Evolutionary conservation across 2,113 vertebrate genomes (phyloP).

Genomic region (Leptobrachium leishanense): DNA sequence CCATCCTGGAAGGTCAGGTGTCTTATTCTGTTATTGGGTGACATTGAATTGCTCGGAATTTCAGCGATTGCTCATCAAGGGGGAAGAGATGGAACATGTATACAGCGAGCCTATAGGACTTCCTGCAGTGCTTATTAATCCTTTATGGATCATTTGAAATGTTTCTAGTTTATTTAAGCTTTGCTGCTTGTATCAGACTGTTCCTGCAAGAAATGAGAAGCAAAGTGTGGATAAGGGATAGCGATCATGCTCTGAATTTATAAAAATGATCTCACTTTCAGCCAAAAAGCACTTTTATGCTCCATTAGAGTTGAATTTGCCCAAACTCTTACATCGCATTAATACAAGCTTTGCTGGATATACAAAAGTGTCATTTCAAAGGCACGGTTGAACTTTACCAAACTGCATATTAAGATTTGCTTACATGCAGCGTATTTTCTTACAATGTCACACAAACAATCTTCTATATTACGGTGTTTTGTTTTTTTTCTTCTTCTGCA

Average conservation of each 20-base stretch:
- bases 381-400: conserved; percentile 75
- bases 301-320: conserved; percentile 82
- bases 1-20: neutral
- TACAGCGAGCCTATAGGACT: conserved; percentile 79
- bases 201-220: conserved; percentile 63
- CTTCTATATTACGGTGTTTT: neutral
- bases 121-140: conserved; percentile 82
- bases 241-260: conserved; percentile 84
- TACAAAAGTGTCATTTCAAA: conserved; percentile 73
- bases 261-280: conserved; percentile 81
- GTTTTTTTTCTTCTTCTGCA: neutral
- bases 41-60: conserved; percentile 80
- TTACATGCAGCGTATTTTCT: conserved; percentile 57
- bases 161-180: conserved; percentile 84
- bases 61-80: conserved; percentile 70
- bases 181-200: conserved; percentile 81
- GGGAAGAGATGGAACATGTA: conserved; percentile 73
- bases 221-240: conserved; percentile 61
- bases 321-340: conserved; percentile 77
- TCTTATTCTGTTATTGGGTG: conserved; percentile 58
- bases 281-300: conserved; percentile 82
- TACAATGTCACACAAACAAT: conserved; percentile 22
- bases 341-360: conserved; percentile 79
- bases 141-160: conserved; percentile 87
- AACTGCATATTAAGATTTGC: conserved; percentile 75